These are phyloP conservation scores for Callyntrura guangdongensis DNA, from an alignment of 2,888 invertebrate species.

Conservation along the genomic window DNA sequence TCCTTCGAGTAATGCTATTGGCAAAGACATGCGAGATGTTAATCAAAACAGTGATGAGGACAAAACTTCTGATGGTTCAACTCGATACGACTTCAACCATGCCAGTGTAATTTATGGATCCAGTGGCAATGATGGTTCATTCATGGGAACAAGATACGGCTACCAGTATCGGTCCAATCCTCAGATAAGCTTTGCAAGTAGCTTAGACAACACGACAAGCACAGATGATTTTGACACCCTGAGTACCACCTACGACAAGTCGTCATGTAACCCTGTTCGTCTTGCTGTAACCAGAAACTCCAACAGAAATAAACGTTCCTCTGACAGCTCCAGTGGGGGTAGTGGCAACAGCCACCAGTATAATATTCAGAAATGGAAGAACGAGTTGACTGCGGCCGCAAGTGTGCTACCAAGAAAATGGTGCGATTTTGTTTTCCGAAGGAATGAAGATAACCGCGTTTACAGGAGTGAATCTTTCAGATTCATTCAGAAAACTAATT, in stretches of 20 bases:
- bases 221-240: conserved; percentile 63
- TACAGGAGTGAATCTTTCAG: conserved; percentile 84
- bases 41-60: conserved; percentile 39
- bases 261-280: conserved; percentile 74
- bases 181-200: conserved; percentile 67
- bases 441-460: conserved; percentile 82
- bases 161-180: conserved; percentile 76
- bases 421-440: conserved; percentile 82
- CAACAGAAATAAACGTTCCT: conserved; percentile 63
- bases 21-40: neutral
- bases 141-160: conserved; percentile 62
- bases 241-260: conserved; percentile 74
- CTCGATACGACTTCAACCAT: conserved; percentile 28
- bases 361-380: conserved; percentile 79
- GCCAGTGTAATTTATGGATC: conserved; percentile 33
- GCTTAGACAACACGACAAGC: conserved; percentile 55
- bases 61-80: conserved; percentile 1
- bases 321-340: conserved; percentile 15
- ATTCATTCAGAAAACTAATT: conserved; percentile 84
- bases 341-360: conserved; percentile 61
- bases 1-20: neutral
- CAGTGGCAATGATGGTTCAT: conserved; percentile 48
- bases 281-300: conserved; percentile 71
- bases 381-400: conserved; percentile 76
- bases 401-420: conserved; percentile 76